phyloP scores from a whole-genome alignment of 2,113 vertebrate genomes.

The Pyrgilauda ruficollis region DNA sequence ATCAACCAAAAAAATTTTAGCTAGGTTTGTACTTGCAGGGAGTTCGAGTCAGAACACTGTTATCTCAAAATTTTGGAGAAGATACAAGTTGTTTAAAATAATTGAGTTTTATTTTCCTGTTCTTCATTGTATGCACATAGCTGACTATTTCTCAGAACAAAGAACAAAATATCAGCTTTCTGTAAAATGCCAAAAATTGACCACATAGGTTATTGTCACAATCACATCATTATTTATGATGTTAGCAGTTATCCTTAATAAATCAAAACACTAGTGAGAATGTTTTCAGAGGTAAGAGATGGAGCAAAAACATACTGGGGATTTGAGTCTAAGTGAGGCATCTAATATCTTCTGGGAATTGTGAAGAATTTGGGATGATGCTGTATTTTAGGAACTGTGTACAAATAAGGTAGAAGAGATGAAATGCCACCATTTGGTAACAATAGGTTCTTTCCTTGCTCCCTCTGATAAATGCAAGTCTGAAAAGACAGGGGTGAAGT shows the following conservation, averaged over 20 bases:
- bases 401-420: background rate
- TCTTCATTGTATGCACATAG: background rate
- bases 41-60: background rate
- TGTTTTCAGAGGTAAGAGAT: background rate
- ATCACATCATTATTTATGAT: background rate
- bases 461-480: background rate
- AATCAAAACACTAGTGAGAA: background rate
- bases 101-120: background rate
- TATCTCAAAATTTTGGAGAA: background rate
- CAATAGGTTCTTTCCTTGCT: background rate
- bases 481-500: background rate
- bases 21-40: background rate
- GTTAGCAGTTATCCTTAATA: background rate
- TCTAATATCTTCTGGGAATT: background rate
- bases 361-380: background rate
- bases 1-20: background rate
- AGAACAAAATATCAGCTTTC: constrained; percentile 14
- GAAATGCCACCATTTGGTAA: background rate
- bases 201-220: background rate
- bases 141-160: constrained; percentile 32
- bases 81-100: background rate
- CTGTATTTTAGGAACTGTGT: background rate
- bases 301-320: background rate
- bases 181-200: background rate
- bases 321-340: background rate